These are phyloP conservation scores for Epinephelus malabaricus DNA, from an alignment of 2,797 vertebrate species.

Conservation along the genomic window DNA sequence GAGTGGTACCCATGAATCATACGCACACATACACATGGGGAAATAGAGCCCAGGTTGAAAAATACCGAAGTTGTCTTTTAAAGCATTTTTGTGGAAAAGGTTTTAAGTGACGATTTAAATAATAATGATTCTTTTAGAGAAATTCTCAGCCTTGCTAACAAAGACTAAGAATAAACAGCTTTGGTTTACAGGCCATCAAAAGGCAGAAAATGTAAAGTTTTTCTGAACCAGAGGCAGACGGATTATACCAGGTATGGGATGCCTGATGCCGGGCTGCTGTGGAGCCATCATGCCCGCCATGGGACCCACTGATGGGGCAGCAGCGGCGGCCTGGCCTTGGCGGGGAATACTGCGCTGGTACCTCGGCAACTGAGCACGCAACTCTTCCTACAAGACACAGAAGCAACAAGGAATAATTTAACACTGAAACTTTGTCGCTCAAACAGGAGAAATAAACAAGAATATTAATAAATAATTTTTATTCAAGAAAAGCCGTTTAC, in stretches of 20 bases:
- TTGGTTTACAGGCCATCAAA: background rate
- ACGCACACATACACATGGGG: too few species aligned
- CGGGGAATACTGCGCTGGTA: constrained; percentile 91
- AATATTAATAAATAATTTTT: background rate
- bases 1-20: too few species aligned
- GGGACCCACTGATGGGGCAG: constrained; percentile 88
- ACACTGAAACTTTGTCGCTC: background rate
- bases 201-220: background rate
- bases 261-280: constrained; percentile 92
- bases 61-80: too few species aligned
- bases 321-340: constrained; percentile 87
- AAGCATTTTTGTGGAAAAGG: too few species aligned
- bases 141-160: background rate
- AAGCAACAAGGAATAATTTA: constrained; percentile 21
- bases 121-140: background rate
- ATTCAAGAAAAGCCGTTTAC: background rate
- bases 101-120: background rate
- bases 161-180: background rate
- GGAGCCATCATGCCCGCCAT: constrained; percentile 91
- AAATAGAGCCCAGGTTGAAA: too few species aligned
- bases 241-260: constrained; percentile 91
- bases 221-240: background rate
- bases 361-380: constrained; percentile 92
- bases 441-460: background rate
- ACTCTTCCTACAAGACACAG: constrained; percentile 89